Evolutionary conservation across 2,113 vertebrate genomes (phyloP).

Genomic region (Naja naja): DNA sequence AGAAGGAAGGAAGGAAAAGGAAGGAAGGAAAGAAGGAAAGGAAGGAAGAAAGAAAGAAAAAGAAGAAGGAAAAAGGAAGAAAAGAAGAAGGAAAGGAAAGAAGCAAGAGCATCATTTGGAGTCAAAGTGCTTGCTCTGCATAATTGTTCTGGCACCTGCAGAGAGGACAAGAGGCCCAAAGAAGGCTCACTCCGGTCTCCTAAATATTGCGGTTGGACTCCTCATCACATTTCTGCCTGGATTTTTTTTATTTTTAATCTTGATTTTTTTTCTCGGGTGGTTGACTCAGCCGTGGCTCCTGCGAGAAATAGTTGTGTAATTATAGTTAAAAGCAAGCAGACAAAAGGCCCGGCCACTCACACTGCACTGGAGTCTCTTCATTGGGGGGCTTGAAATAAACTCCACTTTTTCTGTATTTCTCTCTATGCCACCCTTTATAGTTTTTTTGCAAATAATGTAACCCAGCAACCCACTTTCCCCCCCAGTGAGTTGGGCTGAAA

Average conservation of each 20-base stretch:
- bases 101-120: background rate
- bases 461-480: no score
- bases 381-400: background rate
- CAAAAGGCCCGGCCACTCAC: rapidly evolving
- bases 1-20: no score
- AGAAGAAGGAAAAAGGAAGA: no score
- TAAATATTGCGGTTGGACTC: background rate
- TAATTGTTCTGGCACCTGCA: background rate
- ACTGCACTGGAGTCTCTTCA: background rate
- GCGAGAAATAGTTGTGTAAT: background rate
- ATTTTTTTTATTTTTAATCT: background rate
- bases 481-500: no score
- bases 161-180: background rate
- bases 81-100: no score
- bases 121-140: background rate
- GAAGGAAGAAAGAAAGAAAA: no score
- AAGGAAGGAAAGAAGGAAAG: no score
- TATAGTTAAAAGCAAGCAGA: background rate
- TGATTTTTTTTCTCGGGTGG: background rate
- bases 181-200: background rate
- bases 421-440: no score
- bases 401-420: background rate
- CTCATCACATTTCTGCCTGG: background rate
- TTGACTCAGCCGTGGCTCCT: background rate
- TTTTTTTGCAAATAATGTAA: no score